Base-by-base conservation (phyloP, 2,113 vertebrate species). In the Natator depressus region DNA sequence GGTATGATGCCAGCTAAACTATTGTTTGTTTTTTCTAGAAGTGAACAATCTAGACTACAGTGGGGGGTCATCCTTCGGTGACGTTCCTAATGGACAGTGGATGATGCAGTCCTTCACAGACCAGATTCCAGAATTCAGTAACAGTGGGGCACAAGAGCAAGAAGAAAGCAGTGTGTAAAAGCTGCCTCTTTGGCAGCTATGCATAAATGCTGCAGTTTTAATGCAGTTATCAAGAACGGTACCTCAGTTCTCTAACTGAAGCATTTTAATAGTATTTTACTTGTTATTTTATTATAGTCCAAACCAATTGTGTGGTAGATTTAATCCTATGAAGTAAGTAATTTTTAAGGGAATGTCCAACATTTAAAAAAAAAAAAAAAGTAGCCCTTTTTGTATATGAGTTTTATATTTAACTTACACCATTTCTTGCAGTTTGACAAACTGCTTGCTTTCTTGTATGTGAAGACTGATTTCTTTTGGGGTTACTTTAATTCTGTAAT, bases 61-160 rank as follows among this genome's bases (percentile, higher is more conserved):
- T 19, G 94, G 93, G 94, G 96, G 97, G 2, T 47, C 93, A 0
- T 75, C 98, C 17, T 98, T 97, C 0, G 89, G 98, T 9, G 98
- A 98, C 27, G 92, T 99, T 89, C 98, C 98, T 5, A 99, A 99
- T 1, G 99, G 99, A 91, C 99, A 99, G 69, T 99, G 99, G 99
- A 98, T 99, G 98, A 97, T 97, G 1, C 98, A 99, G 90, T 97
- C 98, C 1, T 99, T 99, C 50, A 95, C 98, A 29, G 99, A 99
- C 87, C 98, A 98, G 98, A 98, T 99, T 95, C 98, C 99, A 22
- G 96, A 97, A 50, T 97, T 91, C 78, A 89, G 1, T 53, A 95
- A 96, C 6, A 89, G 76, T 59, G 42, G 94, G 83, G 86, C 47
- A 0, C 96, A 1, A 59, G 98, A 94, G 49, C 95, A 96, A 65